phyloP scores from a whole-genome alignment of 2,113 vertebrate genomes.

The Neomonachus schauinslandi region DNA sequence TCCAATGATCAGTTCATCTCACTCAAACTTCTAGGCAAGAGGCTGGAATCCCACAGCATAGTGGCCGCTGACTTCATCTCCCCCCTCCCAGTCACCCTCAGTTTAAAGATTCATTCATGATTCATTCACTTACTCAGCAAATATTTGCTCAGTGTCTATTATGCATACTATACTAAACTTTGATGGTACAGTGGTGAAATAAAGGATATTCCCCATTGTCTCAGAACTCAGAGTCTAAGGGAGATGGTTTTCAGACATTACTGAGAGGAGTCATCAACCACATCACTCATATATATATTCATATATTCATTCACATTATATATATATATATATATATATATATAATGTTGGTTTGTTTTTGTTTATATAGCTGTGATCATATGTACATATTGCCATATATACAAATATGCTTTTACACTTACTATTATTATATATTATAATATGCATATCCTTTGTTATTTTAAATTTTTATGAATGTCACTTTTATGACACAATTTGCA shows the following conservation, averaged over 20 bases:
- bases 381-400: neutral
- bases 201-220: neutral
- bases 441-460: neutral
- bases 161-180: neutral
- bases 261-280: neutral
- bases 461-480: neutral
- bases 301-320: neutral
- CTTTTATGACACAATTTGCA: constrained; percentile 14
- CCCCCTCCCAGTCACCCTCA: neutral
- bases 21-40: neutral
- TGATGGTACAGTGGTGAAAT: neutral
- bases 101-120: neutral
- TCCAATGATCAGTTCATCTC: neutral
- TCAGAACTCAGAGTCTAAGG: neutral
- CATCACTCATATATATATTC: neutral
- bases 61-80: neutral
- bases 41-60: neutral
- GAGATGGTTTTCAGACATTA: neutral
- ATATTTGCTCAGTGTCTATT: neutral
- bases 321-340: neutral
- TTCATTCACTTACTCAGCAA: neutral
- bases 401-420: neutral
- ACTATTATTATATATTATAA: neutral
- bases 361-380: constrained; percentile 19
- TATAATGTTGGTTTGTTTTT: neutral